phyloP scores from a whole-genome alignment of 2,797 vertebrate genomes.

The Cyclopterus lumpus region DNA sequence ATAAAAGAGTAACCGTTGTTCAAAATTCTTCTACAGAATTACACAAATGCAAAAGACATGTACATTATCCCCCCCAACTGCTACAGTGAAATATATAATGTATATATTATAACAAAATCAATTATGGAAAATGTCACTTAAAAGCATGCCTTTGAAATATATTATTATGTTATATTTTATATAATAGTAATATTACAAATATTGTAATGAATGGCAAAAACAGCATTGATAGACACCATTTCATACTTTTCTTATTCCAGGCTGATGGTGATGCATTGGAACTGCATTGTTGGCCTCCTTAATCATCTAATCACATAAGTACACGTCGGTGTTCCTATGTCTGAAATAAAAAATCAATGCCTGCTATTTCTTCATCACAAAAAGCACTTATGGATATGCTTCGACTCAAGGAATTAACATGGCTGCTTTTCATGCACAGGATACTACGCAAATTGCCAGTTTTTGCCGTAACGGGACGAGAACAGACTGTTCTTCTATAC shows the following conservation, averaged over 20 bases:
- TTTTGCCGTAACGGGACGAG: not conserved
- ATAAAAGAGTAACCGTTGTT: no score
- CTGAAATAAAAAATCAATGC: not conserved
- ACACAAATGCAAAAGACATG: no score
- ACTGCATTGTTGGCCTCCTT: constrained; percentile 20
- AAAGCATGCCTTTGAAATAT: not conserved
- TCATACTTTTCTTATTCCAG: constrained; percentile 40
- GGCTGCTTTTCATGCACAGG: constrained; percentile 3
- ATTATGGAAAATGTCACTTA: no score
- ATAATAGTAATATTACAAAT: not conserved
- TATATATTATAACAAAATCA: no score
- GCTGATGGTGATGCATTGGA: constrained; percentile 17
- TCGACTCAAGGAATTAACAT: not conserved
- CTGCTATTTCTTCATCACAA: constrained; percentile 11
- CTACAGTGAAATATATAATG: no score
- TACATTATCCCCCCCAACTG: no score
- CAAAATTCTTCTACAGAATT: no score
- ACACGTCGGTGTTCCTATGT: constrained; percentile 44
- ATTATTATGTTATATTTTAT: no score
- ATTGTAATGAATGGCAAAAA: not conserved
- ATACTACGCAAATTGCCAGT: not conserved
- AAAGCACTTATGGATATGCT: constrained; percentile 14
- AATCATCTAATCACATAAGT: constrained; percentile 58
- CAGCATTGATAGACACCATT: constrained; percentile 39
- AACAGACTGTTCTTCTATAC: constrained; percentile 11